Conservation (phyloP, 1,140 invertebrate species). For the Scaptomyza pallida region DNA sequence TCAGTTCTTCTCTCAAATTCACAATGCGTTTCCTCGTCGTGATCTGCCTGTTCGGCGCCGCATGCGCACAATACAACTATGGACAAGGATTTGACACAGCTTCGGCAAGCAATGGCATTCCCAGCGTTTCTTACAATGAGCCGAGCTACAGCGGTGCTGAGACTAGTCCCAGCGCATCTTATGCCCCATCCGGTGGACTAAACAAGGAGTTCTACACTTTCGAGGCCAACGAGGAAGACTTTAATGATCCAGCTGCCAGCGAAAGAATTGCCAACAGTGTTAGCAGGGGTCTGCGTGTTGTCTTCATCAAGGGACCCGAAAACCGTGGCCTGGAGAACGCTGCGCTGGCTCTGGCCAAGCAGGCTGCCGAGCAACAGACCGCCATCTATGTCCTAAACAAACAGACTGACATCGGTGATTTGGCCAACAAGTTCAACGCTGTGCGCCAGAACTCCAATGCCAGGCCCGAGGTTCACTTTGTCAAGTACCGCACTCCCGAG, state of each 20-base stretch:
- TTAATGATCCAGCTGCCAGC: slow-evolving; percentile 56
- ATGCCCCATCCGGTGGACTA: slow-evolving; percentile 53
- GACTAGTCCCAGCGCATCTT: slow-evolving; percentile 35
- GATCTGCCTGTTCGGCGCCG: slow-evolving; percentile 72
- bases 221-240: slow-evolving; percentile 70
- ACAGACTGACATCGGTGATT: slow-evolving; percentile 63
- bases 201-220: slow-evolving; percentile 77
- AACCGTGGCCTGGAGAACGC: slow-evolving; percentile 74
- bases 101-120: slow-evolving; percentile 46
- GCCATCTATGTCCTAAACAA: slow-evolving; percentile 76
- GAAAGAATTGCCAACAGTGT: slow-evolving; percentile 56
- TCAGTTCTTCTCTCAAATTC: neutral
- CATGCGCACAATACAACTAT: slow-evolving; percentile 75
- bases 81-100: slow-evolving; percentile 53
- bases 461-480: slow-evolving; percentile 70
- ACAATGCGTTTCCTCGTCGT: slow-evolving; percentile 70
- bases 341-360: slow-evolving; percentile 74
- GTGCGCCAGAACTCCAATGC: slow-evolving; percentile 59
- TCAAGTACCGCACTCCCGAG: slow-evolving; percentile 65
- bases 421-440: slow-evolving; percentile 62
- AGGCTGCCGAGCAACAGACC: slow-evolving; percentile 70
- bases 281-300: slow-evolving; percentile 70
- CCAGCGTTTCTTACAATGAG: slow-evolving; percentile 36
- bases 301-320: slow-evolving; percentile 82
- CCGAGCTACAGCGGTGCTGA: slow-evolving; percentile 50